Base-by-base conservation (phyloP, 2,888 invertebrate species). In the Ephialtes manifestator region DNA sequence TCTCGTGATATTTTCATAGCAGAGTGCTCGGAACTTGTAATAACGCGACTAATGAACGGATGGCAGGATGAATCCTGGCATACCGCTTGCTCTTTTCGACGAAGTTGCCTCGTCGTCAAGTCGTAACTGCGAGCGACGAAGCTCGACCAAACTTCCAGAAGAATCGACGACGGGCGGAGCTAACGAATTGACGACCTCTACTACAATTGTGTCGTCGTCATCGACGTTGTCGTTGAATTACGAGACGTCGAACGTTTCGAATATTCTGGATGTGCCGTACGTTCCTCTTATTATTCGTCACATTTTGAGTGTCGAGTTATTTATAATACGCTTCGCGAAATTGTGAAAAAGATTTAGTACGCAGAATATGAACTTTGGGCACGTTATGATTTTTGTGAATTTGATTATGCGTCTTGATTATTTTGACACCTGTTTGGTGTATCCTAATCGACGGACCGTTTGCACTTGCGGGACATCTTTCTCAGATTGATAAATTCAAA, bases 1-100 rank as follows among this genome's bases (percentile, higher is more conserved):
- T 24, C 24, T 24, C 24, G 39, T 8, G 7, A 39, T 39, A 39
- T 39, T 39, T 39, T 8, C 39, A 39, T 39, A 39, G 10, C 39
- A 39, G 39, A 10, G 39, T 10, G 10, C 39, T 39, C 39, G 39
- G 39, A 10, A 39, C 10, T 39, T 10, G 39, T 4, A 7, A 24
- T 35, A 35, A 7, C 35, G 35, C 35, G 7, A 35, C 35, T 35
- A 35, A 35, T 10, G 10, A 39, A 39, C 39, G 5, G 1, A 39
- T 2, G 39, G 39, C 39, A 43, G 7, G 28, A 85, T 85, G 85
- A 85, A 83, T 80, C 85, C 82, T 58, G 85, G 85, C 7, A 85
- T 85, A 72, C 82, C 82, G 5, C 85, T 85, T 15, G 85, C 80
- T 35, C 82, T 85, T 20, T 85, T 85, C 76, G 82, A 85, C 80